These are phyloP conservation scores for Coreoperca whiteheadi DNA, from an alignment of 2,113 vertebrate species.

Conservation along the genomic window DNA sequence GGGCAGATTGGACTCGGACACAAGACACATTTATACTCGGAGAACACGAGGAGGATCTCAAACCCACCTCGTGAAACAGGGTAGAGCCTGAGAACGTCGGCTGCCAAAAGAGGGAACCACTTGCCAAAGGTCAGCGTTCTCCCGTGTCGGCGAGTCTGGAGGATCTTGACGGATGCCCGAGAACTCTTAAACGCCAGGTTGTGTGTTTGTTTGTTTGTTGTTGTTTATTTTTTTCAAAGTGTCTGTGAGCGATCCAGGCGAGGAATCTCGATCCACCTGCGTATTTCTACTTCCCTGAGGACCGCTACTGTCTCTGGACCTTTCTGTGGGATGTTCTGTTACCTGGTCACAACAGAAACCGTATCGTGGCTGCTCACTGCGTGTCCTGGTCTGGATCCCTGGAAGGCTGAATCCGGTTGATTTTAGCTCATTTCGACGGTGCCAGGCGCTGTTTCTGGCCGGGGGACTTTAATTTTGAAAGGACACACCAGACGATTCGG, in stretches of 20 bases:
- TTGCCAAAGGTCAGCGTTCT: neutral
- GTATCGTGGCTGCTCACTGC: neutral
- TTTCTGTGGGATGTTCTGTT: slow-evolving; percentile 13
- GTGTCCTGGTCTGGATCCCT: neutral
- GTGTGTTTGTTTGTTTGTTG: neutral
- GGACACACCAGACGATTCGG: neutral
- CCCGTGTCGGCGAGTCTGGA: neutral
- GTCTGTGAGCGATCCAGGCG: neutral
- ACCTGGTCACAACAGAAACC: neutral
- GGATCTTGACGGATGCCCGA: neutral
- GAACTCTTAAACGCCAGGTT: neutral
- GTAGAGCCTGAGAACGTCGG: neutral
- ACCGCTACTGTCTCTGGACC: neutral
- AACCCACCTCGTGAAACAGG: neutral
- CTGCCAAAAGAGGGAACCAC: neutral
- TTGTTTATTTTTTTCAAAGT: neutral
- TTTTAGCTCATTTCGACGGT: neutral
- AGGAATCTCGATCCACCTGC: neutral
- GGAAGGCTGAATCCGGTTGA: neutral
- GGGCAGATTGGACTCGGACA: neutral
- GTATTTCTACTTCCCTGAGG: neutral
- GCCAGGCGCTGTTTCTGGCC: slow-evolving; percentile 14
- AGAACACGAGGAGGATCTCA: neutral
- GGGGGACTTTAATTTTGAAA: slow-evolving; percentile 32
- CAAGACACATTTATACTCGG: neutral